Percentiles rank a stretch among this genome's conserved stretches.
These are phyloP conservation scores for Monopterus albus DNA, from an alignment of 2,113 vertebrate species.

Conservation along the genomic window DNA sequence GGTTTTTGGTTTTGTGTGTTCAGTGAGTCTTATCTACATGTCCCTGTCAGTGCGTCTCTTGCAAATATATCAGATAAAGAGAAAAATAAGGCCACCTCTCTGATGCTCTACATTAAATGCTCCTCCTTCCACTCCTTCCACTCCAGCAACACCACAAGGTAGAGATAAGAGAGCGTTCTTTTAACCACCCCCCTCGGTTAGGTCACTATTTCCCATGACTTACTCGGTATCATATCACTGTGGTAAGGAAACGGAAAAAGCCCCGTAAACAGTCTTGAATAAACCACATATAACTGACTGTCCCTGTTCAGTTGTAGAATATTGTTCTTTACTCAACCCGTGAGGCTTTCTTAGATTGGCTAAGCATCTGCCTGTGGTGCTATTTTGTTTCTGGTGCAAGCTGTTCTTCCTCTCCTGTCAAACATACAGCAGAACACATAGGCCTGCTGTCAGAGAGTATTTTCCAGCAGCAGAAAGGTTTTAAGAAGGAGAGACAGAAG, in stretches of 20 bases:
- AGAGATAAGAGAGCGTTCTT: conserved; percentile 64
- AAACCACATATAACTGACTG: conserved; percentile 72
- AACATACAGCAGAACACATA: conserved; percentile 71
- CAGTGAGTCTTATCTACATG: conserved; percentile 26
- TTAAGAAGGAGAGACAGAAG: conserved; percentile 78
- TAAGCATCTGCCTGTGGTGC: conserved; percentile 69
- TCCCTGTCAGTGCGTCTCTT: background rate
- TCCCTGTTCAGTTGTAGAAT: conserved; percentile 57
- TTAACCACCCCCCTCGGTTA: conserved; percentile 60
- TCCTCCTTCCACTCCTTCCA: conserved; percentile 37
- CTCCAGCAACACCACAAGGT: conserved; percentile 67
- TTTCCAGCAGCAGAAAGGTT: conserved; percentile 74
- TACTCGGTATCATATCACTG: conserved; percentile 57
- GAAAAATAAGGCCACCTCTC: conserved; percentile 47
- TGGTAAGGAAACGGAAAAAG: conserved; percentile 63
- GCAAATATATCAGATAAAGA: conserved; percentile 53
- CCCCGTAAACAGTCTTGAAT: conserved; percentile 50
- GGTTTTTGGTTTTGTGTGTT: conserved; percentile 11
- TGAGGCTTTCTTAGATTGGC: conserved; percentile 66
- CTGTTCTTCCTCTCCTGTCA: conserved; percentile 77
- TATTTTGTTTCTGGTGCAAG: conserved; percentile 75
- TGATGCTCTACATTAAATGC: conserved; percentile 58
- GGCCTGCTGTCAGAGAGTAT: conserved; percentile 77
- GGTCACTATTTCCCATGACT: conserved; percentile 63
- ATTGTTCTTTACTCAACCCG: conserved; percentile 65